A percentile compares a stretch with the other conserved stretches of the same genome.
Conservation (phyloP, 2,113 vertebrate genomes). For the Corapipo altera region DNA sequence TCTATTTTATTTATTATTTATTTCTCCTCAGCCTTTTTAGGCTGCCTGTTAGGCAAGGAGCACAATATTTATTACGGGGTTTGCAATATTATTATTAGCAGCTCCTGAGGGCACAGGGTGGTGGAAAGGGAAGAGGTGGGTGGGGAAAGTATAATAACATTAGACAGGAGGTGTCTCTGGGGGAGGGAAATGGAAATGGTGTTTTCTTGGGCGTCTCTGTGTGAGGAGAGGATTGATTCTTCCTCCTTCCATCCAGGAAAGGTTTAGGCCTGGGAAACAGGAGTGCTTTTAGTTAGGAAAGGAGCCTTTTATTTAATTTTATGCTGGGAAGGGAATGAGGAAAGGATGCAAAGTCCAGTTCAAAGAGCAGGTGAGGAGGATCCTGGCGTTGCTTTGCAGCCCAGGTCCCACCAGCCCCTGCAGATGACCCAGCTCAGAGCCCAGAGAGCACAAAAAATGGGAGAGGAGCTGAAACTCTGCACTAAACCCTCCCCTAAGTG, state of each 20-base stretch:
- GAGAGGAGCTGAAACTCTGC: neutral
- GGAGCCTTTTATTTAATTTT: neutral
- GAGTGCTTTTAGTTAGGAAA: neutral
- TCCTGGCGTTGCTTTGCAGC: neutral
- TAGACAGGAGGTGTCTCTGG: neutral
- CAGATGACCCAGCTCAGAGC: neutral
- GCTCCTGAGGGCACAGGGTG: constrained; percentile 49
- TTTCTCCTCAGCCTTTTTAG: constrained; percentile 67
- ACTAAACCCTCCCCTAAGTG: neutral
- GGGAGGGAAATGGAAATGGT: neutral
- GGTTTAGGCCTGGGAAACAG: neutral
- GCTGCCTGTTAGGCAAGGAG: constrained; percentile 65
- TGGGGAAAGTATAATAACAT: neutral
- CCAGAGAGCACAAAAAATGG: neutral
- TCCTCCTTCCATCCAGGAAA: neutral
- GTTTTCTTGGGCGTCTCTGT: neutral
- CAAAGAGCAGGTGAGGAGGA: neutral
- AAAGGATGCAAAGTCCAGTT: neutral
- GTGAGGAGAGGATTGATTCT: neutral
- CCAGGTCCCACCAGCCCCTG: neutral
- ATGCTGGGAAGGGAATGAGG: neutral
- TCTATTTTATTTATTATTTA: constrained; percentile 41
- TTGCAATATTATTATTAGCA: constrained; percentile 14
- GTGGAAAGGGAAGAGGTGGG: neutral
- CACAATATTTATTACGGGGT: constrained; percentile 66